phyloP scores from a whole-genome alignment of 2,113 vertebrate species.

The Burhinus oedicnemus region DNA sequence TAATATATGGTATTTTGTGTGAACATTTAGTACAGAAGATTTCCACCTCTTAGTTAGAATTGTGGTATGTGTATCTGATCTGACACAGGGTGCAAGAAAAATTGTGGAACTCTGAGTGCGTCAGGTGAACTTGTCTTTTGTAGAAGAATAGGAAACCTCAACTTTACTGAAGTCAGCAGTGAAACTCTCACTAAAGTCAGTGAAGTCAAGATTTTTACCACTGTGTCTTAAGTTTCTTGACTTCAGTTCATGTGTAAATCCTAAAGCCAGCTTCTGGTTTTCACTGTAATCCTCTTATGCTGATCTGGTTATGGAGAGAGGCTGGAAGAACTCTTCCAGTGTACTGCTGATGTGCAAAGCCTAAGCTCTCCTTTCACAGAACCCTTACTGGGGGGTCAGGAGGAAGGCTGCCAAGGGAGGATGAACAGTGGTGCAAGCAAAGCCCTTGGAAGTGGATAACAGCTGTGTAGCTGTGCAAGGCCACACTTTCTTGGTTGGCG shows the following conservation, averaged over 20 bases:
- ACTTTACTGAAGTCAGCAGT: background rate
- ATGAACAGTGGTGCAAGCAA: background rate
- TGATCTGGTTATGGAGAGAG: conserved; percentile 40
- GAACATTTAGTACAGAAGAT: background rate
- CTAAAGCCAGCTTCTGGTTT: conserved; percentile 33
- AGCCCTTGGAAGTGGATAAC: background rate
- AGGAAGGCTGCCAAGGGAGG: background rate
- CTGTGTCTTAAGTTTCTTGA: background rate
- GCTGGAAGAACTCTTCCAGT: background rate
- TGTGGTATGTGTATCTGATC: background rate
- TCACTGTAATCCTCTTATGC: background rate
- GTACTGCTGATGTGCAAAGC: background rate
- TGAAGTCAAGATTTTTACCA: background rate
- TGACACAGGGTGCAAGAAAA: background rate
- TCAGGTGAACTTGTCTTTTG: background rate
- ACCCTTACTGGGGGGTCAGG: background rate
- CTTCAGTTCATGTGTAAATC: background rate
- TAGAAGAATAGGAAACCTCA: background rate
- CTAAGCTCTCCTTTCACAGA: background rate
- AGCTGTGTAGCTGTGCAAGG: background rate
- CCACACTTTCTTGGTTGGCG: background rate
- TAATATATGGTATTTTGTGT: background rate
- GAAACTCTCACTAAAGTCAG: background rate
- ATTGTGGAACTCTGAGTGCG: background rate
- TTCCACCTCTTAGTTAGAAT: background rate